Evolutionary conservation across 2,888 invertebrate species (phyloP).

Genomic region (Ischnura elegans): DNA sequence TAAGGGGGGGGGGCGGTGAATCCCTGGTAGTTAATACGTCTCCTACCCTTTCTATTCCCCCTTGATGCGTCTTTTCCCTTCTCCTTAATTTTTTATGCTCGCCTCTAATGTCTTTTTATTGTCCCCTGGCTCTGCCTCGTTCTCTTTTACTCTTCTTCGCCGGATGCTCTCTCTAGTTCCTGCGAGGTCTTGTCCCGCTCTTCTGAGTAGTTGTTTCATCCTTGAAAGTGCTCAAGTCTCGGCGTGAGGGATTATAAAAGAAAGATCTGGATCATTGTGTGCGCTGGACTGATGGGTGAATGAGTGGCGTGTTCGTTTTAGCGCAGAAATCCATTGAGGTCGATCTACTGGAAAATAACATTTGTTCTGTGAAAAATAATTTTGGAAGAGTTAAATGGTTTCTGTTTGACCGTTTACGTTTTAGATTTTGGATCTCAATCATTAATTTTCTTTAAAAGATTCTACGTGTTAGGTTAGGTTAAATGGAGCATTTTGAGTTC

Average conservation of each 20-base stretch:
- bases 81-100: constrained; percentile 36
- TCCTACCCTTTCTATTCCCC: neutral
- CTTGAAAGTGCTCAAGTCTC: neutral
- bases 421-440: no score
- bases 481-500: neutral
- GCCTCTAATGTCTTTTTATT: constrained; percentile 46
- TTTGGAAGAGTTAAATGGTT: no score
- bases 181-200: neutral
- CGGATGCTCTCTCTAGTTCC: neutral
- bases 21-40: constrained; percentile 47
- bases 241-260: neutral
- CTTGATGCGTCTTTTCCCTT: constrained; percentile 20
- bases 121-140: neutral
- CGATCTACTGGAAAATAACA: no score
- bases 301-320: neutral
- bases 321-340: neutral
- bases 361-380: no score
- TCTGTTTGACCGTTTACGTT: no score
- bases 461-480: no score
- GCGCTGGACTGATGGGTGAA: neutral
- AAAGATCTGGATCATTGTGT: neutral
- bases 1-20: neutral
- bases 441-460: no score
- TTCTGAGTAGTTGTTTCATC: neutral
- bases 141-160: neutral